Evolutionary conservation across 2,888 invertebrate species (phyloP).

Genomic region (Volucella inanis): DNA sequence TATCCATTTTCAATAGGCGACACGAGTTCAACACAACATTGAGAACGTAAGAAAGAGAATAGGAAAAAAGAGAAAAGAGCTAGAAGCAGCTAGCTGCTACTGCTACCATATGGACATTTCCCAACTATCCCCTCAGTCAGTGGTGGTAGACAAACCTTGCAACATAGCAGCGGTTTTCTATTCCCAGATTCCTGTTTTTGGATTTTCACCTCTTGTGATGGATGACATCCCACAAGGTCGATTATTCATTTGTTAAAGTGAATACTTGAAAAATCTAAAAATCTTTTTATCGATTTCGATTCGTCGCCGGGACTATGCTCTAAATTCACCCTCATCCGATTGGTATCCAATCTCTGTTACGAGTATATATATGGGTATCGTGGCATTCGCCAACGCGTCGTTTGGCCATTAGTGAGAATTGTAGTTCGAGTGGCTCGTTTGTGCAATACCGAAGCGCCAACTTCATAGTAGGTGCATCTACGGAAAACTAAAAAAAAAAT

Average conservation of each 20-base stretch:
- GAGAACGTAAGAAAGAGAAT: not conserved
- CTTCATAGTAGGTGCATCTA: not conserved
- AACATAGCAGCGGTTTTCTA: not conserved
- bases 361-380: not conserved
- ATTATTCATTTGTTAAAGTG: constrained; percentile 2
- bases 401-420: constrained; percentile 22
- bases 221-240: constrained; percentile 27
- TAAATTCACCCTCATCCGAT: constrained; percentile 23
- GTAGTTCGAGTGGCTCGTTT: constrained; percentile 51
- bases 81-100: not conserved
- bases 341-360: constrained; percentile 31
- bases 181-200: not conserved
- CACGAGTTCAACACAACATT: not conserved
- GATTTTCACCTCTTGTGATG: not conserved
- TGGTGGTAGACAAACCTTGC: constrained; percentile 19
- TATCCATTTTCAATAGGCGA: not conserved
- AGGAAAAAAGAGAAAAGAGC: constrained; percentile 1
- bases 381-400: constrained; percentile 47
- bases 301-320: constrained; percentile 24
- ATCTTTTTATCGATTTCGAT: constrained; percentile 21
- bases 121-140: constrained; percentile 1
- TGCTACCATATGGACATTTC: not conserved
- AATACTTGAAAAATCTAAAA: constrained; percentile 3
- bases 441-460: not conserved
- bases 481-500: not conserved